Conservation (phyloP, 2,888 invertebrate genomes). For the Nymphalis urticae region DNA sequence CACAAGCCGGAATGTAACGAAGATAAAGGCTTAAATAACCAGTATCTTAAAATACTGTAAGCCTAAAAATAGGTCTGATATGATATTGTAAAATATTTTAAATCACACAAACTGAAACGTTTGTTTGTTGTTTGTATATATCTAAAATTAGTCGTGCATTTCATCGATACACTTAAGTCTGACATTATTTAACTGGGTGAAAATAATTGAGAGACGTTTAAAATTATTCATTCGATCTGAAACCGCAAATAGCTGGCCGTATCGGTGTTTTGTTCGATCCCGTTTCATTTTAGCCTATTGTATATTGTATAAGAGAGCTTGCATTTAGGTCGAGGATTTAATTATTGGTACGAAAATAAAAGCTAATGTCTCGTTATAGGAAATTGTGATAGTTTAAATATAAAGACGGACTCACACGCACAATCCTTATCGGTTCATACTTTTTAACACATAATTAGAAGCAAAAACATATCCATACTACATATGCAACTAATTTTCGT, state of each 20-base stretch:
- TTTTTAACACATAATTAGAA: no score
- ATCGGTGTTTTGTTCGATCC: constrained; percentile 32
- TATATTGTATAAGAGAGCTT: constrained; percentile 18
- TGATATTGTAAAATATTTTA: neutral
- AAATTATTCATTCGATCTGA: constrained; percentile 24
- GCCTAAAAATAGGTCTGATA: no score
- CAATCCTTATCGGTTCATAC: no score
- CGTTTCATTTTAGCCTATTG: constrained; percentile 30
- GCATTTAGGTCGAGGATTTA: constrained; percentile 10
- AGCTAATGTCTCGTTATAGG: no score
- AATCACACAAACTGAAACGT: neutral
- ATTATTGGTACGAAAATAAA: neutral
- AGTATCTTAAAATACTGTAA: neutral
- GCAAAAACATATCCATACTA: no score
- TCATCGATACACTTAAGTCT: constrained; percentile 8
- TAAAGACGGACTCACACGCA: no score
- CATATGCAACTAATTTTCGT: no score
- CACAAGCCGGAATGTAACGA: neutral
- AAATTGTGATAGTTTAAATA: no score
- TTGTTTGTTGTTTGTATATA: no score
- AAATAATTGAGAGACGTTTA: constrained; percentile 18
- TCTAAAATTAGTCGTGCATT: constrained; percentile 14
- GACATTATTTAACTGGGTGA: constrained; percentile 14
- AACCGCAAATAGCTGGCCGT: constrained; percentile 31
- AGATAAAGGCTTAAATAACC: constrained; percentile 1